These are phyloP conservation scores for Penaeus monodon DNA, from an alignment of 2,888 invertebrate species.

Conservation along the genomic window DNA sequence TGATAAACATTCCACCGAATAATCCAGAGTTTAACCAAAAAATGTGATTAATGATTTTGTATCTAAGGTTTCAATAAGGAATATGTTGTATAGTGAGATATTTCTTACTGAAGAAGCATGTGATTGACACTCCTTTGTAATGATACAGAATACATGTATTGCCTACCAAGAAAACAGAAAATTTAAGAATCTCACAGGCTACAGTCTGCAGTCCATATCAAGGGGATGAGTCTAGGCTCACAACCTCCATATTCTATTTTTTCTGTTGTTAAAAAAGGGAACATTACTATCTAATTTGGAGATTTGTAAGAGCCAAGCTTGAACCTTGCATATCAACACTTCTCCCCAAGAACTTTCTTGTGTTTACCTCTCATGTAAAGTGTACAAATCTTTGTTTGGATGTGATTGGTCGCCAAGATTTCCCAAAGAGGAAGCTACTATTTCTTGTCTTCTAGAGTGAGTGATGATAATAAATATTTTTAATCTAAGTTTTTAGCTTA, in stretches of 20 bases:
- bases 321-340: slow-evolving; percentile 14
- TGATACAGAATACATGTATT: not conserved
- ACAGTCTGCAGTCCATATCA: slow-evolving; percentile 42
- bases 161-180: slow-evolving; percentile 17
- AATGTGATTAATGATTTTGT: slow-evolving; percentile 13
- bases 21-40: not conserved
- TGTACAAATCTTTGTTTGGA: slow-evolving; percentile 63
- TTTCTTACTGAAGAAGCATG: not conserved
- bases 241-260: slow-evolving; percentile 11
- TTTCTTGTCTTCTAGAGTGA: slow-evolving; percentile 56
- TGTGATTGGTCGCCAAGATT: slow-evolving; percentile 55
- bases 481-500: slow-evolving; percentile 41
- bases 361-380: slow-evolving; percentile 55
- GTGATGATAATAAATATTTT: slow-evolving; percentile 63
- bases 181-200: slow-evolving; percentile 30
- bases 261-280: slow-evolving; percentile 16
- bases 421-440: slow-evolving; percentile 48
- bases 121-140: not conserved
- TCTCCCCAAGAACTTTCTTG: slow-evolving; percentile 34
- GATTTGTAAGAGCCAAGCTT: slow-evolving; percentile 1
- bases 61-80: not conserved
- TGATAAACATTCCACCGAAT: slow-evolving; percentile 21
- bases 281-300: slow-evolving; percentile 5
- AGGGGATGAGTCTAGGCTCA: not conserved
- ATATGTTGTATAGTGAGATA: not conserved